A percentile compares a stretch with the other conserved stretches of the same genome.
Evolutionary conservation across 2,797 vertebrate genomes (phyloP).

Genomic region (Chelidonichthys spinosus): DNA sequence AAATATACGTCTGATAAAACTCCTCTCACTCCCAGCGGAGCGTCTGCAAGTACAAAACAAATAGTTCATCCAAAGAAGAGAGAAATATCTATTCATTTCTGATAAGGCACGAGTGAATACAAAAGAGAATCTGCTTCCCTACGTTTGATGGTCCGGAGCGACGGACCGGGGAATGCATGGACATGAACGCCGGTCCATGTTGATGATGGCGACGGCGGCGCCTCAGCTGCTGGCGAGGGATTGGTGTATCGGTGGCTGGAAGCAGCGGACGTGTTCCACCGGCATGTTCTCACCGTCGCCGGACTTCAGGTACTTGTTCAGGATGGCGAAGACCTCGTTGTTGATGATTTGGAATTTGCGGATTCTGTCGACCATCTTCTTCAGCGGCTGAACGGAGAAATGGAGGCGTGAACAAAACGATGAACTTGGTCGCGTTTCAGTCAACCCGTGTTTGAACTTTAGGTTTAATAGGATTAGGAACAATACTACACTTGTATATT

Average conservation of each 20-base stretch:
- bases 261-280: slow-evolving; percentile 97
- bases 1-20: slow-evolving; percentile 83
- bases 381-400: slow-evolving; percentile 87
- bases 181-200: slow-evolving; percentile 62
- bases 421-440: too few species aligned
- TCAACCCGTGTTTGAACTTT: too few species aligned
- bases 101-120: slow-evolving; percentile 87
- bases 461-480: too few species aligned
- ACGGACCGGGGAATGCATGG: too few species aligned
- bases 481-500: too few species aligned
- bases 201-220: background rate
- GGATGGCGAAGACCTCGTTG: slow-evolving; percentile 94
- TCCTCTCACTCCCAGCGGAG: slow-evolving; percentile 59
- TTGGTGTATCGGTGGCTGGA: slow-evolving; percentile 98
- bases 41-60: slow-evolving; percentile 76
- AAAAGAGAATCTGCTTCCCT: slow-evolving; percentile 61
- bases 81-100: slow-evolving; percentile 70
- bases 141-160: slow-evolving; percentile 54
- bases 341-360: slow-evolving; percentile 97
- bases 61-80: slow-evolving; percentile 77
- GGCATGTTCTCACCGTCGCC: slow-evolving; percentile 96
- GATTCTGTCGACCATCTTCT: slow-evolving; percentile 99
- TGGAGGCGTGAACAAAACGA: background rate
- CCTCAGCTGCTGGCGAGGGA: slow-evolving; percentile 95
- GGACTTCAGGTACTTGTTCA: slow-evolving; percentile 97